phyloP scores from a whole-genome alignment of 2,888 invertebrate genomes.

The Lepidocyrtinus sp. region DNA sequence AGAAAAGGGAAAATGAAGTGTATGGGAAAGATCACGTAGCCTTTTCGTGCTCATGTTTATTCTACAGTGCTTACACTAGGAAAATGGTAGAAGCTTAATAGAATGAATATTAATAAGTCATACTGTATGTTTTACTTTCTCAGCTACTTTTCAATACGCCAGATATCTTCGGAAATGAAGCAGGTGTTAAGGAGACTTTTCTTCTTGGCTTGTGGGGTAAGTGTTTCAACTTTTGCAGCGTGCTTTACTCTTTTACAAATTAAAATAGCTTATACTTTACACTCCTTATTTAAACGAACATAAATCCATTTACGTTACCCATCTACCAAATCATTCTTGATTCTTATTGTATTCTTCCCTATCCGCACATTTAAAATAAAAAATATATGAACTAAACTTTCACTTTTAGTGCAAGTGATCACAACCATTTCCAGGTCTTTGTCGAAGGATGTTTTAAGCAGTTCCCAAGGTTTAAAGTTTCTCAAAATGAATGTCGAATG shows the following conservation, averaged over 20 bases:
- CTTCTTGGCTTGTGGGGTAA: slow-evolving; percentile 68
- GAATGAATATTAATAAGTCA: slow-evolving; percentile 48
- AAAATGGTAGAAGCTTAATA: slow-evolving; percentile 24
- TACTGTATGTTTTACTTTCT: slow-evolving; percentile 22
- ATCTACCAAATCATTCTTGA: no score
- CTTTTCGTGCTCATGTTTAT: slow-evolving; percentile 4
- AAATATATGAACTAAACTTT: no score
- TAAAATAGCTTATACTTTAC: no score
- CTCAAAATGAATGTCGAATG: not conserved
- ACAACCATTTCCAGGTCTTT: no score
- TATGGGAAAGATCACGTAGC: not conserved
- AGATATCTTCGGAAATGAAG: slow-evolving; percentile 62
- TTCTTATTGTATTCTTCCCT: no score
- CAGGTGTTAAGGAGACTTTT: slow-evolving; percentile 67
- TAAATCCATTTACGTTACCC: no score
- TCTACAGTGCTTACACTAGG: not conserved
- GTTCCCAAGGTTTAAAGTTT: not conserved
- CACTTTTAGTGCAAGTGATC: no score
- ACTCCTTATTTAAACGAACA: no score
- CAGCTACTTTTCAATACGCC: slow-evolving; percentile 66
- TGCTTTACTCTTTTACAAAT: no score
- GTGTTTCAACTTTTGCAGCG: no score
- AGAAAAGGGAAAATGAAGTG: slow-evolving; percentile 10
- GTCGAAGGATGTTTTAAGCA: not conserved
- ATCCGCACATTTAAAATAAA: no score